Evolutionary conservation across 2,113 vertebrate genomes (phyloP).

Genomic region (Cisticola juncidis): DNA sequence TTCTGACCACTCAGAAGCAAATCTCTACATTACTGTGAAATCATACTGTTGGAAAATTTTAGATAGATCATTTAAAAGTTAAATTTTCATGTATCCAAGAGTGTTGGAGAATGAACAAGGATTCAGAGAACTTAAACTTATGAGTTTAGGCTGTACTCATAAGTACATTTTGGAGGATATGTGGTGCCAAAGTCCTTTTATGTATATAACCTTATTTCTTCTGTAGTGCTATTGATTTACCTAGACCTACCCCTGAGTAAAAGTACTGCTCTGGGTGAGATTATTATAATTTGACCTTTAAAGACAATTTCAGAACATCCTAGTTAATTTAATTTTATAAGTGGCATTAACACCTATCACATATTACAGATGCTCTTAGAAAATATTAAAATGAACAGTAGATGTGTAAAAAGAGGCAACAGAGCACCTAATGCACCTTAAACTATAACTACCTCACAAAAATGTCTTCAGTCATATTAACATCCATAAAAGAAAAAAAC

Average conservation of each 20-base stretch:
- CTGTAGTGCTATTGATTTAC: slow-evolving; percentile 19
- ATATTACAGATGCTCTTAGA: slow-evolving; percentile 23
- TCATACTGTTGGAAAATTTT: background rate
- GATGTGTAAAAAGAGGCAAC: background rate
- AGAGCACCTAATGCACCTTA: slow-evolving; percentile 18
- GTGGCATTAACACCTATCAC: slow-evolving; percentile 12
- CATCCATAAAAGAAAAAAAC: background rate
- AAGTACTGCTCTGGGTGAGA: slow-evolving; percentile 8
- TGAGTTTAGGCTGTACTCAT: background rate
- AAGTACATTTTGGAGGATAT: background rate
- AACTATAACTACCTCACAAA: slow-evolving; percentile 34
- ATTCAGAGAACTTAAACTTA: background rate
- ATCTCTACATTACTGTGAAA: background rate
- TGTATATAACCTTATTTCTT: slow-evolving; percentile 42
- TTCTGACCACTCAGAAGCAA: background rate
- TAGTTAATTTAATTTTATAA: slow-evolving; percentile 55
- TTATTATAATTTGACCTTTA: slow-evolving; percentile 62
- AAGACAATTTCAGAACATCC: slow-evolving; percentile 45
- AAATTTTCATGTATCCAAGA: background rate
- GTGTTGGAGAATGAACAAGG: background rate
- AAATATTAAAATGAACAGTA: slow-evolving; percentile 35
- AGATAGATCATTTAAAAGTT: background rate
- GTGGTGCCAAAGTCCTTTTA: background rate
- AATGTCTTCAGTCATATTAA: slow-evolving; percentile 30
- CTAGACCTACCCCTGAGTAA: slow-evolving; percentile 1